phyloP scores from a whole-genome alignment of 2,888 invertebrate species.

The Odontothrips loti region DNA sequence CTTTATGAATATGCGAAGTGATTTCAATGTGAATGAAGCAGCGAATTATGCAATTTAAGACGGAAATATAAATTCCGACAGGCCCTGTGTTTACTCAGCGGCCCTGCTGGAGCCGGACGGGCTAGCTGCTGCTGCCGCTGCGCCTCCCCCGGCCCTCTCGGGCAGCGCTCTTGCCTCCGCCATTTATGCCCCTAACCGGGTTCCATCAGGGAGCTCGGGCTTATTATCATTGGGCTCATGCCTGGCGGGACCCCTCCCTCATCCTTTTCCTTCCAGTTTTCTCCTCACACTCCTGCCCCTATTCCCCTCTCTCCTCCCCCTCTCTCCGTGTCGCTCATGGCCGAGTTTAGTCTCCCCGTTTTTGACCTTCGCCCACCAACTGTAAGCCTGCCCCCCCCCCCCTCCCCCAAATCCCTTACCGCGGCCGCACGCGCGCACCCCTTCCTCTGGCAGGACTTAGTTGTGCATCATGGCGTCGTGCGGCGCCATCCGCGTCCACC shows the following conservation, averaged over 20 bases:
- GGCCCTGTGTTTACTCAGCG: slow-evolving; percentile 5
- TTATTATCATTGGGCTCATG: slow-evolving; percentile 26
- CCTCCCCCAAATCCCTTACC: neutral
- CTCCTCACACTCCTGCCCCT: neutral
- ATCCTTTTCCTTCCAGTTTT: neutral
- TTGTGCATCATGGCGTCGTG: no score
- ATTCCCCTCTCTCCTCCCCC: neutral
- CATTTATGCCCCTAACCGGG: neutral
- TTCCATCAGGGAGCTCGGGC: neutral
- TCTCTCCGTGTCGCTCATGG: neutral
- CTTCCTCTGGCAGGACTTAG: no score
- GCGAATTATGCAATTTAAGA: slow-evolving; percentile 17
- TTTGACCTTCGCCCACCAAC: neutral
- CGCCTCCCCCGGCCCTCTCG: neutral
- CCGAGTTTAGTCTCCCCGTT: neutral
- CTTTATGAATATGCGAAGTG: slow-evolving; percentile 9
- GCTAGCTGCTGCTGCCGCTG: neutral
- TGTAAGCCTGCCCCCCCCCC: neutral
- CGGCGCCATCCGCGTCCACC: no score
- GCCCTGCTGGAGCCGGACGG: neutral
- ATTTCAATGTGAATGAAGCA: slow-evolving; percentile 9
- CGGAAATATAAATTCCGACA: slow-evolving; percentile 22
- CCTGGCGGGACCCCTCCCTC: neutral
- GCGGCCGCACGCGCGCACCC: no score
- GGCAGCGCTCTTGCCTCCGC: neutral